Base-by-base conservation (phyloP, 2,113 vertebrate genomes). In the Perca fluviatilis region DNA sequence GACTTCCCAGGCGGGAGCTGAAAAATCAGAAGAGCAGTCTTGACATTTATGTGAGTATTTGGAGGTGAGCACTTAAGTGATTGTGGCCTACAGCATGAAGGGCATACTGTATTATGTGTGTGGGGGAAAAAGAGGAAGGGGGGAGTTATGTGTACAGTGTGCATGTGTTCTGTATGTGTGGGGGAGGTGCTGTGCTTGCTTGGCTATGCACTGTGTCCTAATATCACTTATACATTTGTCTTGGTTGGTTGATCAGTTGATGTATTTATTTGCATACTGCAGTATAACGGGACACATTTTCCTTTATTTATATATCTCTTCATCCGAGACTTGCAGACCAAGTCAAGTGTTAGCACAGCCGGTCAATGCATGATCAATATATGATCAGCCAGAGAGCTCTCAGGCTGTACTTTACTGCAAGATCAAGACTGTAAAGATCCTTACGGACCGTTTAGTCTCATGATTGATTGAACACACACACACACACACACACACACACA, bases 351-450 rank as follows among this genome's bases (percentile, higher is more conserved):
- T 62, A 56, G 58, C 60, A 13, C 60, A 57, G 69, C 27, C 14
- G 27, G 66, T 79, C 83, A 64, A 47, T 69, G 46, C 43, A 70
- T 61, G 77, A 90, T 91, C 88, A 60, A 88, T 94, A 84, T 62
- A 61, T 83, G 85, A 88, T 90, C 81, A 79, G 30, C 18, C 15
- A 82, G 65, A 88, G 54, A 81, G 86, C 77, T 86, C 60, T 72
- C 21, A 63, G 56, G 51, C 16, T 70, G 50, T n/a, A 50, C 46
- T 75, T 78, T 9, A 68, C 61, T 49, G n/a, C 68, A 83, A 50
- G 27, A 68, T 62, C 8, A 76, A 71, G 78, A n/a, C 67, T 47
- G 46, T 23, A 68, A 25, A 49, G 60, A 74, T 58, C 46, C 12
- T 33, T 21, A 46, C 2, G 6, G 16, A 72, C 9, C 0, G 1